phyloP scores from a whole-genome alignment of 2,888 invertebrate genomes.

The Malacosoma neustria region DNA sequence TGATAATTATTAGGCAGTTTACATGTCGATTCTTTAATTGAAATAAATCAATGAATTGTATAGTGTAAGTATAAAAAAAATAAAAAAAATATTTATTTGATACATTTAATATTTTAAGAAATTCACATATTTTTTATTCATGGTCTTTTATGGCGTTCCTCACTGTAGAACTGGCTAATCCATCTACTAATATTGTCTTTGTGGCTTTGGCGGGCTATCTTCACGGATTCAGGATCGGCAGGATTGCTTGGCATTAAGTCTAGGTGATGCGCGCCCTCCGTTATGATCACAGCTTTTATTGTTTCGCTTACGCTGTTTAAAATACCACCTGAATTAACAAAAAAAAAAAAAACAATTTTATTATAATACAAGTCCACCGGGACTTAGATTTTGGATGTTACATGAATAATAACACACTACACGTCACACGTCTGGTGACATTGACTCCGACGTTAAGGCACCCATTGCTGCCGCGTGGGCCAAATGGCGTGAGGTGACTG shows the following conservation, averaged over 20 bases:
- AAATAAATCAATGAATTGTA: no score
- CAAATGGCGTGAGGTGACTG: no score
- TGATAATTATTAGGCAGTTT: no score
- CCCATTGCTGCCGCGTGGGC: no score
- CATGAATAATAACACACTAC: no score
- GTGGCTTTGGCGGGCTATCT: conserved; percentile 77
- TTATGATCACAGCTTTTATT: conserved; percentile 81
- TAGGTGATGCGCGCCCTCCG: conserved; percentile 90
- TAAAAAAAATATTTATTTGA: neutral
- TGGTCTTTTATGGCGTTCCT: conserved; percentile 2
- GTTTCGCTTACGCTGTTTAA: conserved; percentile 78
- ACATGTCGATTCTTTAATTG: no score
- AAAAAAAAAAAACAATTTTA: neutral
- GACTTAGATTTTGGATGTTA: no score
- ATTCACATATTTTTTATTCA: neutral
- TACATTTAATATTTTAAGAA: neutral
- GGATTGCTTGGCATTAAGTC: conserved; percentile 81
- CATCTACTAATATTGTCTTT: conserved; percentile 76
- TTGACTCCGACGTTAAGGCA: no score
- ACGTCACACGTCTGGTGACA: no score
- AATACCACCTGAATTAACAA: conserved; percentile 75
- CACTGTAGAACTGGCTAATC: conserved; percentile 43
- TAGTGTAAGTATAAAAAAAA: neutral
- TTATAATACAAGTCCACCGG: no score
- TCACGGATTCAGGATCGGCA: conserved; percentile 79